Evolutionary conservation across 2,888 invertebrate genomes (phyloP).

Genomic region (Caenorhabditis zanzibari): DNA sequence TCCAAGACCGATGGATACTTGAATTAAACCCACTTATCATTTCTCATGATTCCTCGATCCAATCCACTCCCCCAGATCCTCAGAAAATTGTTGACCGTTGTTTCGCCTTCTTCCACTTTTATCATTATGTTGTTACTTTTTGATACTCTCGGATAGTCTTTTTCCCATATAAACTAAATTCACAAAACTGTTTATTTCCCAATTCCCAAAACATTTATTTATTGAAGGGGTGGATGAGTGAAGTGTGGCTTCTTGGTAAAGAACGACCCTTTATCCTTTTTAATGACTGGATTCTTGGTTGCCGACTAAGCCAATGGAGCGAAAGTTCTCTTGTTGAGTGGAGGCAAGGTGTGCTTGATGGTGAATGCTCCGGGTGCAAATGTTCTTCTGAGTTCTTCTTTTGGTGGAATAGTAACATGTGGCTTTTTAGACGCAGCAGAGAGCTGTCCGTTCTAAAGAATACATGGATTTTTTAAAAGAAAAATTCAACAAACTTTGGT

Average conservation of each 20-base stretch:
- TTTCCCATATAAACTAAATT: background rate
- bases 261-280: background rate
- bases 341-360: background rate
- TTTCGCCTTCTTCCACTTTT: background rate
- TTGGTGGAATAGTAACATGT: too few relatives aligned
- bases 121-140: background rate
- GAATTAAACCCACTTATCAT: constrained; percentile 11
- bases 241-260: background rate
- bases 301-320: background rate
- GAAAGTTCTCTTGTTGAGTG: constrained; percentile 11
- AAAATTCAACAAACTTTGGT: background rate
- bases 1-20: constrained; percentile 27
- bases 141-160: background rate
- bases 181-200: background rate
- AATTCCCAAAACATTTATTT: background rate
- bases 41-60: constrained; percentile 1
- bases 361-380: constrained; percentile 16
- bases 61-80: constrained; percentile 14
- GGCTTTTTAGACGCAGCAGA: too few relatives aligned
- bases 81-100: constrained; percentile 17
- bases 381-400: background rate
- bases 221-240: background rate
- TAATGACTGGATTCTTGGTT: background rate
- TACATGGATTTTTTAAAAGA: too few relatives aligned
- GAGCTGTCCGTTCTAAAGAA: too few relatives aligned